Conservation (phyloP, 2,113 vertebrate species). For the Psilopsiagon aymara region DNA sequence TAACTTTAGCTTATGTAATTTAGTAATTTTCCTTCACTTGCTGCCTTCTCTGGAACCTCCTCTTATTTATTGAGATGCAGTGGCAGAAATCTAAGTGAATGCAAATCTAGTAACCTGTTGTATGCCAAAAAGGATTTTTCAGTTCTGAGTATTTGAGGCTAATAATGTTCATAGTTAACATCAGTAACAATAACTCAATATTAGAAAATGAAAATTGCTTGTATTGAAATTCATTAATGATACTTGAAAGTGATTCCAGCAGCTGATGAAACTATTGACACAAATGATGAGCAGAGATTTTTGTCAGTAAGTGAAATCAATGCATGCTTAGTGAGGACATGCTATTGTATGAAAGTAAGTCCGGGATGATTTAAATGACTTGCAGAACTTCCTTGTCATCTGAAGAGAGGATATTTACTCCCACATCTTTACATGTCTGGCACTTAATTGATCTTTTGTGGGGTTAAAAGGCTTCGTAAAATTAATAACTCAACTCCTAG, state of each 20-base stretch:
- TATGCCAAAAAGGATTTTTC: not conserved
- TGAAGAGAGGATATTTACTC: not conserved
- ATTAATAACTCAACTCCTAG: not conserved
- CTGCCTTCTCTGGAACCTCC: not conserved
- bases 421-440: not conserved
- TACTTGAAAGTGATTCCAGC: not conserved
- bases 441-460: slow-evolving; percentile 10
- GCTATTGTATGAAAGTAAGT: not conserved
- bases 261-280: slow-evolving; percentile 6
- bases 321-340: not conserved
- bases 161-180: not conserved
- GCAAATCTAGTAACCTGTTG: not conserved
- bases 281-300: not conserved
- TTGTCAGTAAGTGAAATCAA: slow-evolving; percentile 11
- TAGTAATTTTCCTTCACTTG: not conserved
- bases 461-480: not conserved
- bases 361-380: rapidly evolving
- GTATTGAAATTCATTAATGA: slow-evolving; percentile 7
- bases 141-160: not conserved
- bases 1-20: not conserved
- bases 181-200: not conserved
- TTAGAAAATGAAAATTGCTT: not conserved
- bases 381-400: not conserved
- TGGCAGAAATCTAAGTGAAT: not conserved
- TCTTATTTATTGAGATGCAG: not conserved